Evolutionary conservation across 2,797 vertebrate genomes (phyloP).

Genomic region (Lepus townsendii): DNA sequence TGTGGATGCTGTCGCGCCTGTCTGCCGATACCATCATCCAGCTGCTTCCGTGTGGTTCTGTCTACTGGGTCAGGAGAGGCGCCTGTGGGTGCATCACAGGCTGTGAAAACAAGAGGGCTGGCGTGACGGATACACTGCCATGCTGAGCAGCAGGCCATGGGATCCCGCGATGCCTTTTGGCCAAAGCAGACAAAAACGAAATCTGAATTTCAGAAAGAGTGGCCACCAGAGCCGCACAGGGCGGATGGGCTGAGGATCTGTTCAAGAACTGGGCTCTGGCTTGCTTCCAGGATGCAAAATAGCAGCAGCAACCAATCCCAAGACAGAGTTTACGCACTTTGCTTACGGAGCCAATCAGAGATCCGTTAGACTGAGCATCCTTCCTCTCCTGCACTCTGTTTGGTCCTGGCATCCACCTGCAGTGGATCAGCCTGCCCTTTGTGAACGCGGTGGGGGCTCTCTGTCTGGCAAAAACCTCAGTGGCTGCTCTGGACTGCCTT

Average conservation of each 20-base stretch:
- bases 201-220: no score
- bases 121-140: not conserved
- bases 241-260: not conserved
- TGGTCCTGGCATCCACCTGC: not conserved
- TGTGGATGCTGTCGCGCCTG: not conserved
- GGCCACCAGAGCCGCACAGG: not conserved
- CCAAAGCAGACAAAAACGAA: no score
- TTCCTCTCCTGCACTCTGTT: not conserved
- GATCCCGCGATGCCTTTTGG: not conserved
- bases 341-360: not conserved
- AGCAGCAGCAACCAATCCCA: not conserved
- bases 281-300: not conserved
- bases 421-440: not conserved
- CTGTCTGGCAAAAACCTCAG: not conserved
- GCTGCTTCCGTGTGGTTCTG: not conserved
- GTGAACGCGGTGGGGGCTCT: not conserved
- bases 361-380: not conserved
- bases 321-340: not conserved
- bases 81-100: rapidly evolving
- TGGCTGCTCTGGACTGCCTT: not conserved
- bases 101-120: not conserved
- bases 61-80: not conserved
- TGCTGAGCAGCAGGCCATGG: not conserved
- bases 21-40: not conserved
- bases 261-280: not conserved